Base-by-base conservation (phyloP, 2,797 vertebrate genomes). In the Poeciliopsis gracilis region DNA sequence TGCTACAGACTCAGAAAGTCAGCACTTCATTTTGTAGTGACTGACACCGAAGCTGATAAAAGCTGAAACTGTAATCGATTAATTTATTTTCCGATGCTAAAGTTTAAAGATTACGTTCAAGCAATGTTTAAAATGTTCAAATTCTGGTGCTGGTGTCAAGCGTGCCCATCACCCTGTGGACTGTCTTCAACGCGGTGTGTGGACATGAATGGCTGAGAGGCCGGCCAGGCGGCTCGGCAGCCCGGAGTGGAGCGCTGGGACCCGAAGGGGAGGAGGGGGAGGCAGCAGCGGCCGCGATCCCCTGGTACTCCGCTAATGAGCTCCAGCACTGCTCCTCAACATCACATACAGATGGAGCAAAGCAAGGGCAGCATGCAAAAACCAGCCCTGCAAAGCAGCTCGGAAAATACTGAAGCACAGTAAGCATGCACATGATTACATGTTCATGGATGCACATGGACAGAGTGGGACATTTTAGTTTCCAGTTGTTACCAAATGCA, bases 251-350 rank as follows among this genome's bases (percentile, higher is more conserved):
- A 86, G 88, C 87, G 43, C 51, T 73, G 89, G 89, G 90, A 88
- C 77, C 85, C 38, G 88, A 74, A 47, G 79, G 77, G 72, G 46
- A 38, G 38, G 10, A 16, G 30, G 61, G 30, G 78, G 79, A 73
- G 77, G 80, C 75, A 74, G 87, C 82, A 63, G 87, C 77, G 70
- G 85, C 86, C 67, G 18, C 33, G 78, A 78, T 93, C 92, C 93
- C 93, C 85, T 82, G 93, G 89, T 79, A 78, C 86, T 63, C 75
- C 38, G 78, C 90, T 94, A 94, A 95, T 94, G 90, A 94, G 92
- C 91, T 91, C 90, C 84, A 90, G 89, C 83, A 83, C 90, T 83
- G 90, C 89, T 89, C 77, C 84, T 86, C 81, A 71, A 90, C 87
- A 79, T 87, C 91, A 91, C 90, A 88, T 80, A 73, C 59, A 82